Base-by-base conservation (phyloP, 2,113 vertebrate genomes). In the Seriola aureovittata region DNA sequence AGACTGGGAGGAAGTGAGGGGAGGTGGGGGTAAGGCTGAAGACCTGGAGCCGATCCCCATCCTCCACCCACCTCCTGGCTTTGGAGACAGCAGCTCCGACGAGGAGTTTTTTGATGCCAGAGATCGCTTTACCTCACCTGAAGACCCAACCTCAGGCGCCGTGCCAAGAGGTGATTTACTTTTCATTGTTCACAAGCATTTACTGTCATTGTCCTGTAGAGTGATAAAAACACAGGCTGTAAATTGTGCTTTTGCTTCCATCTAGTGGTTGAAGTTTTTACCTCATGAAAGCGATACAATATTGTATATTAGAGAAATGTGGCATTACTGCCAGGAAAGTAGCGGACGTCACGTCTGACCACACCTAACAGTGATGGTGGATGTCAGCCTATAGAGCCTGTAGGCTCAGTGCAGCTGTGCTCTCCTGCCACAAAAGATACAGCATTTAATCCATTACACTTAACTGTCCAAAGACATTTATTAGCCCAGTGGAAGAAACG, bases 91-190 rank as follows among this genome's bases (percentile, higher is more conserved):
- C 91, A 99, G 98, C 86, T 99, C 98, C 0, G 98, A 99, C 13
- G 97, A 99, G 21, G 98, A 99, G 88, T 98, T 97, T 93, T 98
- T 97, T 66, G 97, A 99, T 0, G 97, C 97, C 9, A 95, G 95
- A 17, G 97, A 99, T 82, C 93, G 95, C 85, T 95, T 99, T 16
- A 95, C 94, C 21, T 95, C 93, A 2, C 90, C 92, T 12, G 95
- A 94, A 78, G 92, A 95, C 92, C 84, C 94, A 0, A 91, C 68
- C 0, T 92, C 86, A 17, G 91, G 77, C 0, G 71, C 77, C 8
- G 60, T 58, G 8, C 55, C 72, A n/a, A 91, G 73, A 95, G 94
- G 95, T 95, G 78, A 90, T 84, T 55, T 29, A 21, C 2, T 40
- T 84, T 70, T 74, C 2, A 29, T 54, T 52, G 9, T 29, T 63